These are phyloP conservation scores for Gymnocephalus cernua DNA, from an alignment of 2,113 vertebrate species.

Conservation along the genomic window DNA sequence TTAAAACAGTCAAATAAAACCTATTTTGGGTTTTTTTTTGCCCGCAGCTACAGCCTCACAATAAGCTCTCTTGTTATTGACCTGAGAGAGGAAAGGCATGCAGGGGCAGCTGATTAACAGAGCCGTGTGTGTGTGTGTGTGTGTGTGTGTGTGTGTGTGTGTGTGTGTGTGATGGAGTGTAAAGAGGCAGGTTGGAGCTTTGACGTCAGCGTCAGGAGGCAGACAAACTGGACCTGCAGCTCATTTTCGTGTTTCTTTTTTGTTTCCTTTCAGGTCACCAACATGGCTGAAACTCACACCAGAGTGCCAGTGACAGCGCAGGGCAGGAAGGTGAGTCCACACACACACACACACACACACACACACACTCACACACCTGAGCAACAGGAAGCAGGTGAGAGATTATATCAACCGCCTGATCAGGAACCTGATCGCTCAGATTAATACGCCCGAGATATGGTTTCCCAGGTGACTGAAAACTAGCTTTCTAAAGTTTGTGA, in stretches of 20 bases:
- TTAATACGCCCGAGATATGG: rapidly evolving
- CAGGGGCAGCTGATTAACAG: constrained; percentile 52
- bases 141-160: constrained; percentile 22
- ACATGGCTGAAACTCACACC: constrained; percentile 58
- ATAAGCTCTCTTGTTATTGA: constrained; percentile 56
- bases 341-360: constrained; percentile 5
- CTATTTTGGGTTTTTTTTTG: no score
- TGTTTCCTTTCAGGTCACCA: constrained; percentile 37
- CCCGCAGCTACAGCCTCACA: constrained; percentile 33
- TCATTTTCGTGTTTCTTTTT: constrained; percentile 13
- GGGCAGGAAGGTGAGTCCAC: constrained; percentile 62
- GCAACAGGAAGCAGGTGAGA: constrained; percentile 8
- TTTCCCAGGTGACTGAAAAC: neutral
- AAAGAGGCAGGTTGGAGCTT: constrained; percentile 37
- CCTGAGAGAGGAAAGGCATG: constrained; percentile 48
- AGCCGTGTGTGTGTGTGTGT: neutral
- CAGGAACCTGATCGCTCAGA: rapidly evolving
- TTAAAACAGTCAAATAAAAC: no score
- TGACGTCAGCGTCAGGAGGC: constrained; percentile 20
- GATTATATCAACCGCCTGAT: rapidly evolving
- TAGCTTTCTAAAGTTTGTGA: neutral
- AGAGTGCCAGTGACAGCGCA: constrained; percentile 5
- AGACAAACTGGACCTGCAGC: constrained; percentile 51
- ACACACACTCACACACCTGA: constrained; percentile 2
- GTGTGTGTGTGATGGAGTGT: constrained; percentile 33